A percentile compares a stretch with the other conserved stretches of the same genome.
Conservation (phyloP, 2,888 invertebrate species). For the Chymomyza procnemis region DNA sequence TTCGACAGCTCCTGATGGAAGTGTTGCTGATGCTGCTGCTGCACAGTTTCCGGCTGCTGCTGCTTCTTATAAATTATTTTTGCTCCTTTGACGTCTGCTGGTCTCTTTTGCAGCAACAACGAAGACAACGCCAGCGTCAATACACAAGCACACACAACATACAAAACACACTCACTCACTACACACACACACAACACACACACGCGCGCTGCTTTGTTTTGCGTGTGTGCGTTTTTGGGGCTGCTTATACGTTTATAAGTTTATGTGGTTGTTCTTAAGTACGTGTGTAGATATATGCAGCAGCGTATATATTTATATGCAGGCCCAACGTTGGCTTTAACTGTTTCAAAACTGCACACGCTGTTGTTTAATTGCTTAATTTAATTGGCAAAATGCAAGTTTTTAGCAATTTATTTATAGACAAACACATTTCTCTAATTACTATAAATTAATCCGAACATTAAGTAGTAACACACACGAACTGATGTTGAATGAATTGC, state of each 20-base stretch:
- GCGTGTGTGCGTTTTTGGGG: slow-evolving; percentile 43
- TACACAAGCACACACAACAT: slow-evolving; percentile 40
- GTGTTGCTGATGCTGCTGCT: not conserved
- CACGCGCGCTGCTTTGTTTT: slow-evolving; percentile 30
- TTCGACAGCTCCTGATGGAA: no score
- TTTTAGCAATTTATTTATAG: no score
- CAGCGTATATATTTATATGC: no score
- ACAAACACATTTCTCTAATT: not conserved
- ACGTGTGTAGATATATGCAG: not conserved
- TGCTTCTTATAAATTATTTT: slow-evolving; percentile 12
- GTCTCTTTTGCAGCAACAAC: slow-evolving; percentile 20
- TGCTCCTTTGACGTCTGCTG: slow-evolving; percentile 36
- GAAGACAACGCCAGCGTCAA: slow-evolving; percentile 38
- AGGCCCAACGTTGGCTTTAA: no score
- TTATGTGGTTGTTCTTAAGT: slow-evolving; percentile 16
- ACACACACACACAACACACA: slow-evolving; percentile 38
- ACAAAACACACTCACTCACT: slow-evolving; percentile 45
- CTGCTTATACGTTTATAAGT: slow-evolving; percentile 22
- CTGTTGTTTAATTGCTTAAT: no score
- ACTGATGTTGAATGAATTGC: not conserved
- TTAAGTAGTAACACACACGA: not conserved
- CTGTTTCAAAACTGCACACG: no score
- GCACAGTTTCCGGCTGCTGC: not conserved
- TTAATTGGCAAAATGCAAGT: no score
- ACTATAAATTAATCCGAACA: not conserved